These are phyloP conservation scores for Neoarius graeffei DNA, from an alignment of 2,113 vertebrate genomes.

Conservation along the genomic window DNA sequence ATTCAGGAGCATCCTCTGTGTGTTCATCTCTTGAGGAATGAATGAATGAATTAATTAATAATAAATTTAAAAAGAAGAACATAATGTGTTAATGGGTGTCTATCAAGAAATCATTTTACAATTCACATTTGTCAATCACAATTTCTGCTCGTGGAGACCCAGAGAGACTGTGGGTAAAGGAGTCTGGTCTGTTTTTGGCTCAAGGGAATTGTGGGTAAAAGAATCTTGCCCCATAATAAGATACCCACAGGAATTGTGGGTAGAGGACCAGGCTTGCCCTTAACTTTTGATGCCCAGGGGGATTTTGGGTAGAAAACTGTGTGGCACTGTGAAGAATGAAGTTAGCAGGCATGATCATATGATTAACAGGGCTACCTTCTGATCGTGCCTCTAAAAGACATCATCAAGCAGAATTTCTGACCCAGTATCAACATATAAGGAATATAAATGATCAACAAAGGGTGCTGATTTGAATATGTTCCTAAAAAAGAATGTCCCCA, in stretches of 20 bases:
- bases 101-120: background rate
- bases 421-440: background rate
- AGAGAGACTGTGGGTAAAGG: background rate
- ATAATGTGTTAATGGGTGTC: background rate
- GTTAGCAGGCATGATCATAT: background rate
- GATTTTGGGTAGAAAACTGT: background rate
- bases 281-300: background rate
- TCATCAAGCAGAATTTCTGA: background rate
- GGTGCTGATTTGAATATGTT: no score
- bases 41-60: no score
- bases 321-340: background rate
- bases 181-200: background rate
- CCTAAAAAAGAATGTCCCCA: no score
- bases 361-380: background rate
- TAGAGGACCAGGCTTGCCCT: background rate
- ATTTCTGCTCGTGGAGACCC: background rate
- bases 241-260: background rate
- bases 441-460: background rate
- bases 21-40: background rate
- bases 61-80: background rate
- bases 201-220: background rate
- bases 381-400: background rate
- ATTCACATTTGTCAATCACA: background rate
- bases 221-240: background rate
- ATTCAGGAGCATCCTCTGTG: background rate